Conservation (phyloP, 1,140 invertebrate species). For the Aleiodes sp. region DNA sequence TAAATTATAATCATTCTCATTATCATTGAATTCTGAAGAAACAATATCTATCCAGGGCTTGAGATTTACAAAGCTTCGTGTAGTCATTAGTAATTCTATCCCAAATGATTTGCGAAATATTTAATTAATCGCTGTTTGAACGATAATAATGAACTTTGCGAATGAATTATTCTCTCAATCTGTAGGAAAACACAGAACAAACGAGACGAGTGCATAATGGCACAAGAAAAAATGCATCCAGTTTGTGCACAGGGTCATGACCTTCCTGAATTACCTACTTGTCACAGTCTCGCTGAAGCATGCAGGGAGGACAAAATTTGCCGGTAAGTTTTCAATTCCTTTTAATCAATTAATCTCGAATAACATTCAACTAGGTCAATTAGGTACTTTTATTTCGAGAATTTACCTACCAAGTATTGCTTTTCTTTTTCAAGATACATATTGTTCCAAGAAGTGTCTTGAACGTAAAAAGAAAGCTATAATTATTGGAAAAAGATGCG, state of each 20-base stretch:
- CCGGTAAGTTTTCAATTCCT: constrained; percentile 66
- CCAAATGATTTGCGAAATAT: background rate
- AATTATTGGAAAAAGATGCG: too few relatives aligned
- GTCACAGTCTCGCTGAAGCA: constrained; percentile 80
- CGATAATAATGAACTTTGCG: background rate
- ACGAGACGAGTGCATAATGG: constrained; percentile 84
- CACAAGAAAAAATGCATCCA: constrained; percentile 88
- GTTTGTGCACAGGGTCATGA: constrained; percentile 82
- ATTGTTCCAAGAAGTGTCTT: too few relatives aligned
- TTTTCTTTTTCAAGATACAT: too few relatives aligned
- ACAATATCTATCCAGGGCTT: background rate
- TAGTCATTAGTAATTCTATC: background rate
- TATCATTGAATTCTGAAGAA: background rate
- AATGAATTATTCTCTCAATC: constrained; percentile 25
- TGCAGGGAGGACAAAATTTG: constrained; percentile 80
- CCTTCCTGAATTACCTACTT: constrained; percentile 78
- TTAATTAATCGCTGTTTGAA: background rate
- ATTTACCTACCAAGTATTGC: too few relatives aligned
- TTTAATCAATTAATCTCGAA: too few relatives aligned
- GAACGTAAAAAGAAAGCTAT: too few relatives aligned
- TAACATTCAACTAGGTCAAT: too few relatives aligned
- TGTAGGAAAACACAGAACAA: constrained; percentile 81
- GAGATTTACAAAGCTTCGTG: background rate
- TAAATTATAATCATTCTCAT: background rate
- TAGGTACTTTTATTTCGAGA: too few relatives aligned